phyloP scores from a whole-genome alignment of 1,140 invertebrate genomes.

The Meloidogyne floridensis region DNA sequence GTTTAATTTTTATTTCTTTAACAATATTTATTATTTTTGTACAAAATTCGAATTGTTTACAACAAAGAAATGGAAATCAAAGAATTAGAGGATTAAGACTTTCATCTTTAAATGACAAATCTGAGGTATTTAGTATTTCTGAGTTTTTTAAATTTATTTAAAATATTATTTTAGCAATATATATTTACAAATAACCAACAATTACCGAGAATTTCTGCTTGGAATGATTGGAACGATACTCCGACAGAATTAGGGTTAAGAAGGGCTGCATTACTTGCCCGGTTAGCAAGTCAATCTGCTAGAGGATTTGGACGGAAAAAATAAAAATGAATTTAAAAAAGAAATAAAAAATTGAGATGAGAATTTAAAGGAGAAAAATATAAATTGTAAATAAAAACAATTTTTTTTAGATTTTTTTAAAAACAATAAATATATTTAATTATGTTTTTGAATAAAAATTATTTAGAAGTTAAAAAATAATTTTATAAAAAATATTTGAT shows the following conservation, averaged over 20 bases:
- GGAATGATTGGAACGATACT: constrained; percentile 10
- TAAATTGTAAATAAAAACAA: not conserved
- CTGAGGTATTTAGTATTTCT: no score
- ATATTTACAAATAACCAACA: not conserved
- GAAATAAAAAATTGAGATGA: not conserved
- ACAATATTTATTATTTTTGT: not conserved
- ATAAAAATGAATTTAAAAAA: not conserved
- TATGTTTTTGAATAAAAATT: no score
- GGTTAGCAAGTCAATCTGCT: constrained; percentile 19
- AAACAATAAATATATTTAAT: no score
- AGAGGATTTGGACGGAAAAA: constrained; percentile 24
- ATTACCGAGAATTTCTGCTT: constrained; percentile 3
- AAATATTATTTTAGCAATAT: not conserved
- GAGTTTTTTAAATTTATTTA: no score
- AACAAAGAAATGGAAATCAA: constrained; percentile 9
- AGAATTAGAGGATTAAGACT: constrained; percentile 1
- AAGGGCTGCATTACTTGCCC: constrained; percentile 16
- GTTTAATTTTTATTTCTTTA: not conserved
- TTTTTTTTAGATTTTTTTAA: no score
- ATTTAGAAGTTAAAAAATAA: no score
- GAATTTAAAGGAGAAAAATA: not conserved
- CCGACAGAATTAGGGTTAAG: not conserved
- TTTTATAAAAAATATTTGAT: no score
- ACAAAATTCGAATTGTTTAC: not conserved
- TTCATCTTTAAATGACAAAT: not conserved